Percentiles rank a stretch among this genome's conserved stretches.
phyloP scores from a whole-genome alignment of 2,888 invertebrate species.

The Spodoptera exigua region DNA sequence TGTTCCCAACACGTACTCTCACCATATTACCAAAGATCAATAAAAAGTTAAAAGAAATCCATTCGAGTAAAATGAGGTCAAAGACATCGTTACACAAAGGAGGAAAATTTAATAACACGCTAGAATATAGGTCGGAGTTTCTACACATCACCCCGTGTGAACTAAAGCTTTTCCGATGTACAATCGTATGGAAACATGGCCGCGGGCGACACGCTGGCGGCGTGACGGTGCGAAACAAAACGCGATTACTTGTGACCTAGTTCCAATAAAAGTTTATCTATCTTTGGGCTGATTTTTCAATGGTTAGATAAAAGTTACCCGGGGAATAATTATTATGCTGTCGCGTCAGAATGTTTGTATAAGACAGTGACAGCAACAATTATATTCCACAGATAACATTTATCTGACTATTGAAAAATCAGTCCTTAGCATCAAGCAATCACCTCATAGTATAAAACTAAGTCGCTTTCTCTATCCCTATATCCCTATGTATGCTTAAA shows the following conservation, averaged over 20 bases:
- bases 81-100: slow-evolving; percentile 45
- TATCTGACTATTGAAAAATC: too few species aligned
- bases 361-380: too few species aligned
- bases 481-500: too few species aligned
- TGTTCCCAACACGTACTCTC: slow-evolving; percentile 30
- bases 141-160: slow-evolving; percentile 51
- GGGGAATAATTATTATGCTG: too few species aligned
- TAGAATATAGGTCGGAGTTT: slow-evolving; percentile 57
- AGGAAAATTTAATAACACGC: slow-evolving; percentile 55
- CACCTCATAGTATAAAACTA: too few species aligned
- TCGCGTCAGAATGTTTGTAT: too few species aligned
- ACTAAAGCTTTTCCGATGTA: slow-evolving; percentile 30
- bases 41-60: slow-evolving; percentile 27
- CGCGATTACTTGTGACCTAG: slow-evolving; percentile 22
- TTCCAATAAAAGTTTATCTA: slow-evolving; percentile 11
- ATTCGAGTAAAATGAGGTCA: slow-evolving; percentile 43
- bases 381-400: too few species aligned
- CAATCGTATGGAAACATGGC: slow-evolving; percentile 46
- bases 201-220: background rate
- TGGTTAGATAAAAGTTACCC: too few species aligned
- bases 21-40: slow-evolving; percentile 32
- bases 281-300: too few species aligned
- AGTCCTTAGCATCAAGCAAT: too few species aligned
- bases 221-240: slow-evolving; percentile 24
- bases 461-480: too few species aligned